Evolutionary conservation across 2,113 vertebrate species (phyloP).

Genomic region (Solea solea): DNA sequence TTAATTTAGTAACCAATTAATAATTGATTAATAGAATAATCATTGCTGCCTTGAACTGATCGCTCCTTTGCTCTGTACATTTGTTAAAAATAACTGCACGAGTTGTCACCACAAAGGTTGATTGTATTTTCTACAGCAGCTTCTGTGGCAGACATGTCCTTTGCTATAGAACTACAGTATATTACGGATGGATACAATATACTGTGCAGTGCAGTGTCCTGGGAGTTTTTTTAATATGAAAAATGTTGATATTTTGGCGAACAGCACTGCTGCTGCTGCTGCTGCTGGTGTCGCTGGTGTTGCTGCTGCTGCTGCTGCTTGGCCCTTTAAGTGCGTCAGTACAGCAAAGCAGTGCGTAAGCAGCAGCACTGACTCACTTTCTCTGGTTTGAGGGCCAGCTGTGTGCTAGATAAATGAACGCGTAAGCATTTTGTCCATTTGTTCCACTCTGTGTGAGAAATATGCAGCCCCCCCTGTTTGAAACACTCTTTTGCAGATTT

Average conservation of each 20-base stretch:
- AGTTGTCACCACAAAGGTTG: no score
- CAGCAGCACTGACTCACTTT: conserved; percentile 51
- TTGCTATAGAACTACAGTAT: conserved; percentile 10
- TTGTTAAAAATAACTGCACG: no score
- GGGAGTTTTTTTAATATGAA: conserved; percentile 41
- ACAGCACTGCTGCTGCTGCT: not conserved
- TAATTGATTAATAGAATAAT: no score
- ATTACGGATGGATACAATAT: conserved; percentile 11
- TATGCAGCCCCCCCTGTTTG: conserved; percentile 10
- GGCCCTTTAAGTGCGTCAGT: conserved; percentile 42
- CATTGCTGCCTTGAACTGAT: no score
- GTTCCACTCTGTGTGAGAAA: conserved; percentile 13
- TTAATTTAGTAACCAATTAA: no score
- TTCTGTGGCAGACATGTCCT: not conserved
- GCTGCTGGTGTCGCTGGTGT: not conserved
- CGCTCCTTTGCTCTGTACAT: no score
- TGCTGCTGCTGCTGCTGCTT: not conserved
- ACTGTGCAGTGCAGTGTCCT: not conserved
- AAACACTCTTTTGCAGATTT: conserved; percentile 17
- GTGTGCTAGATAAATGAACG: conserved; percentile 73
- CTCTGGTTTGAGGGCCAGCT: conserved; percentile 62
- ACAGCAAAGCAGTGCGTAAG: conserved; percentile 54
- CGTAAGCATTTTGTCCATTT: conserved; percentile 56
- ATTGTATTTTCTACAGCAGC: no score
- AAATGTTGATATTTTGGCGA: conserved; percentile 36